These are phyloP conservation scores for Orchestes rusci DNA, from an alignment of 2,888 invertebrate species.

Conservation along the genomic window DNA sequence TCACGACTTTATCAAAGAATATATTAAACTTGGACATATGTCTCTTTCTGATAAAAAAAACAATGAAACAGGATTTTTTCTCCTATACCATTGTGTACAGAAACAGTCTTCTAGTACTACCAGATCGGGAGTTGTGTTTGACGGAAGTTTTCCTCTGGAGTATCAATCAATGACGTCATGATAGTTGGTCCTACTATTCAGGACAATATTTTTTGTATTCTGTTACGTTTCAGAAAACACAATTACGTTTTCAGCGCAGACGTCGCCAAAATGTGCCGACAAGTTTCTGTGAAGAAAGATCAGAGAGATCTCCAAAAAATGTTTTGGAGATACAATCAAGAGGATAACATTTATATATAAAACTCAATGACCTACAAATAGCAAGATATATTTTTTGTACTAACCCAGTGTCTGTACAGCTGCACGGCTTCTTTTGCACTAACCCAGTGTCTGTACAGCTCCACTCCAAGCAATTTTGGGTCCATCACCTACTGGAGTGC, in stretches of 20 bases:
- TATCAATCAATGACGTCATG: neutral
- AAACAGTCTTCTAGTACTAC: neutral
- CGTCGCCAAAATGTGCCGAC: neutral
- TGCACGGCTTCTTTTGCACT: too few relatives aligned
- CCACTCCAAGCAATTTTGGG: too few relatives aligned
- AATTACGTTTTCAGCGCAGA: neutral
- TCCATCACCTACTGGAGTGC: too few relatives aligned
- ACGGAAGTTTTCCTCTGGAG: neutral
- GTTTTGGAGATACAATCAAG: neutral
- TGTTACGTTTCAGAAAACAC: neutral
- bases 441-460: too few relatives aligned
- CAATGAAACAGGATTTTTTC: neutral
- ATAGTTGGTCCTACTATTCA: neutral
- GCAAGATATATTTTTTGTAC: too few relatives aligned
- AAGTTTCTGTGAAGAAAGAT: neutral
- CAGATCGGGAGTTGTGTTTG: neutral
- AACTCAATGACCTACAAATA: neutral
- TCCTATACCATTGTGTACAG: neutral
- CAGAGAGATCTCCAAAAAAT: neutral
- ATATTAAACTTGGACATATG: conserved; percentile 19
- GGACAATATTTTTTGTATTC: neutral
- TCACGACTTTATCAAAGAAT: conserved; percentile 19
- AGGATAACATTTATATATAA: neutral
- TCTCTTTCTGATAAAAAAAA: neutral
- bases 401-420: too few relatives aligned